phyloP scores from a whole-genome alignment of 2,113 vertebrate genomes.

The Albula glossodonta region DNA sequence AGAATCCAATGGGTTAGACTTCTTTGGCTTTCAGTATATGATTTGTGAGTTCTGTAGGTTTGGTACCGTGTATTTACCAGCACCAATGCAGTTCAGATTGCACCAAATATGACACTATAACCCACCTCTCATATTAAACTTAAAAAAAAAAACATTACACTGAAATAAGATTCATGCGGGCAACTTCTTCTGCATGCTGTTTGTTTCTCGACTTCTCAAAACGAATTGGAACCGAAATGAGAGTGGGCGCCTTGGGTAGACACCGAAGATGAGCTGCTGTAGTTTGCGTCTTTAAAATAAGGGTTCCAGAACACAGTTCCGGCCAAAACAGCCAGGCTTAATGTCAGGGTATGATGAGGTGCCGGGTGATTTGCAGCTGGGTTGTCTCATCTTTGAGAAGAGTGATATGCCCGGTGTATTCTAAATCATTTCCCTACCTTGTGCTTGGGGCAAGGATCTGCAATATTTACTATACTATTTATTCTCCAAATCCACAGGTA shows the following conservation, averaged over 20 bases:
- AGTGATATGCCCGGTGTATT: not conserved
- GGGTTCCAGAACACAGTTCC: not conserved
- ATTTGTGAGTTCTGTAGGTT: no score
- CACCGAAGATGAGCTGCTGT: no score
- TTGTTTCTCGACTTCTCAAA: not conserved
- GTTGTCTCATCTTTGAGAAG: not conserved
- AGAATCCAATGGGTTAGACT: no score
- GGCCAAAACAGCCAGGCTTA: not conserved
- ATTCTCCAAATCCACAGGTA: not conserved
- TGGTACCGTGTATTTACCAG: no score
- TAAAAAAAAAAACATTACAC: no score
- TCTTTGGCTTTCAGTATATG: no score
- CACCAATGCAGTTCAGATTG: no score
- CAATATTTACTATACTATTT: conserved; percentile 20
- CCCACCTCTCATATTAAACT: no score
- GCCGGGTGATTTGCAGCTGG: not conserved
- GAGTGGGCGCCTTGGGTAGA: no score
- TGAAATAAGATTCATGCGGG: no score
- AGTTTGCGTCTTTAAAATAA: not conserved
- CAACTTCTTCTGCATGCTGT: not conserved
- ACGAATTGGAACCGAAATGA: not conserved
- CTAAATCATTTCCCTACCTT: conserved; percentile 2
- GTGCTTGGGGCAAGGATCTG: not conserved
- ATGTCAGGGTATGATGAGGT: not conserved
- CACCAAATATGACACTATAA: no score